These are phyloP conservation scores for Mormyrops boulengeri DNA, from an alignment of 2,797 vertebrate genomes.

Conservation along the genomic window DNA sequence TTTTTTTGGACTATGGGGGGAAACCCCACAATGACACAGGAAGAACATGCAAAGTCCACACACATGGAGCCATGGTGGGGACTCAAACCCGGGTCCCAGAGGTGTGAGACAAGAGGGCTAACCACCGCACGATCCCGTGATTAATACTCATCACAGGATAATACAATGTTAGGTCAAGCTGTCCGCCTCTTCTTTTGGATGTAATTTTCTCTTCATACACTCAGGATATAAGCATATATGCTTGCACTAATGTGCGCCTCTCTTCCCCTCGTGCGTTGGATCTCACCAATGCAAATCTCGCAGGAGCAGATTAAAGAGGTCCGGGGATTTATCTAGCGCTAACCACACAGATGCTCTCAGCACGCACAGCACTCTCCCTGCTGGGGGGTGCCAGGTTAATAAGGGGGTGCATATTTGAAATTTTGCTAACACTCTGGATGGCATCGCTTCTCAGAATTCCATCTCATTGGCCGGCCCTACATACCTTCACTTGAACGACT, in stretches of 20 bases:
- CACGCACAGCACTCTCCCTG: neutral
- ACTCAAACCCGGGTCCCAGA: neutral
- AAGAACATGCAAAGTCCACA: neutral
- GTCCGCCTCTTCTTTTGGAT: neutral
- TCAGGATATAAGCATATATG: neutral
- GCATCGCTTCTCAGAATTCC: neutral
- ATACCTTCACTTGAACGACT: constrained; percentile 59
- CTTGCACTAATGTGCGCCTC: neutral
- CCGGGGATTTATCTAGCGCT: neutral
- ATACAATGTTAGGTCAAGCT: neutral
- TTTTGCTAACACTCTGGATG: neutral
- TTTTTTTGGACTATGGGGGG: neutral
- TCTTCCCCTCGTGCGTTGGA: neutral
- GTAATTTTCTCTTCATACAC: neutral
- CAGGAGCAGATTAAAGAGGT: neutral
- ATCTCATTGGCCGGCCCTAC: neutral
- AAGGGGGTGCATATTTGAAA: neutral
- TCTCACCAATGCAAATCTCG: too few species aligned
- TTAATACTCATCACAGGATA: neutral
- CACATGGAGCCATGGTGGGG: neutral
- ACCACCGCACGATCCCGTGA: neutral
- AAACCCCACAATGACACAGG: neutral
- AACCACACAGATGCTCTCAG: neutral
- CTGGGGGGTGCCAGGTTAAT: neutral
- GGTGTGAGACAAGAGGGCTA: neutral